Evolutionary conservation across 2,797 vertebrate genomes (phyloP).

Genomic region (Enteromius thamalakanensis): DNA sequence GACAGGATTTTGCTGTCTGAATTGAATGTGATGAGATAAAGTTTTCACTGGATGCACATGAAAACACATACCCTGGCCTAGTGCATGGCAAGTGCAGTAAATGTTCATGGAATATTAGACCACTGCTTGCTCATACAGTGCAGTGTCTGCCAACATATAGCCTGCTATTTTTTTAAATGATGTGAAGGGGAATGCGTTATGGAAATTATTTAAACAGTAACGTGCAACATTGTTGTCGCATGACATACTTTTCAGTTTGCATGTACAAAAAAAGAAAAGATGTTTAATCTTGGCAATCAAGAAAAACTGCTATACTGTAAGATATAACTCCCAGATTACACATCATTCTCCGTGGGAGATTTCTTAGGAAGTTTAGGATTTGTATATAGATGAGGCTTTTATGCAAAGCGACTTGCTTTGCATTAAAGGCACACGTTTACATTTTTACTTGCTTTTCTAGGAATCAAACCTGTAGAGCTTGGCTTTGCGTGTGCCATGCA

Average conservation of each 20-base stretch:
- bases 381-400: not conserved
- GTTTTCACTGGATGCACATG: not conserved
- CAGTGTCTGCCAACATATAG: not conserved
- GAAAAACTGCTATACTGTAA: not conserved
- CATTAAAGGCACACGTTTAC: not conserved
- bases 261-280: not conserved
- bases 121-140: not conserved
- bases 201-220: not conserved
- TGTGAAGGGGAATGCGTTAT: constrained; percentile 8
- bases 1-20: not conserved
- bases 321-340: not conserved
- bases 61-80: not conserved
- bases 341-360: not conserved
- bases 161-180: not conserved
- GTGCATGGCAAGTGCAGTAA: not conserved
- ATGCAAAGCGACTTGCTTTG: not conserved
- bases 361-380: not conserved
- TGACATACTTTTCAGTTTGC: not conserved
- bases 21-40: constrained; percentile 19
- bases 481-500: not conserved
- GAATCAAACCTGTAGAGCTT: not conserved
- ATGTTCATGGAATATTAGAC: not conserved
- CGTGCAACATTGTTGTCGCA: not conserved
- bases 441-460: not conserved
- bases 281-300: not conserved